phyloP scores from a whole-genome alignment of 2,888 invertebrate genomes.

The Globia sparganii region DNA sequence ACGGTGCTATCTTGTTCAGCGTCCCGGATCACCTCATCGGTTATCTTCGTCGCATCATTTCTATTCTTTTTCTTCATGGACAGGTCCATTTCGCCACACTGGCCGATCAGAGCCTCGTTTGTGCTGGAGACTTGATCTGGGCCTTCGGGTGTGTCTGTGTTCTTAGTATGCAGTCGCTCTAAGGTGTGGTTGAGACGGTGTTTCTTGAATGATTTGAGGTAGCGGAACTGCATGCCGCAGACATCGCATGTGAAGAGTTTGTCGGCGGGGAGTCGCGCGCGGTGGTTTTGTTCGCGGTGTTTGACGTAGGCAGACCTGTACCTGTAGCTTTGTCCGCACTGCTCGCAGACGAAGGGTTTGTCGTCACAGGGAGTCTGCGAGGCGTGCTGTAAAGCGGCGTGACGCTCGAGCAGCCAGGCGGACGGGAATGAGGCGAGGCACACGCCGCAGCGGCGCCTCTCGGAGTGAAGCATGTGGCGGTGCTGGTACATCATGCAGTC shows the following conservation, averaged over 20 bases:
- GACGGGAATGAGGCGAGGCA: constrained; percentile 97
- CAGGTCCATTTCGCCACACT: constrained; percentile 91
- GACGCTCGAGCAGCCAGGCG: constrained; percentile 96
- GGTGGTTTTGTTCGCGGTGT: constrained; percentile 97
- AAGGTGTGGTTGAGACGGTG: constrained; percentile 96
- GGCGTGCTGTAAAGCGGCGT: constrained; percentile 96
- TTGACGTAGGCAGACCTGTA: constrained; percentile 94
- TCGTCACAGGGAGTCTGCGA: constrained; percentile 92
- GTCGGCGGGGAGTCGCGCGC: constrained; percentile 96
- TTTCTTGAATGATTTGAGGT: constrained; percentile 97
- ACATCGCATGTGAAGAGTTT: constrained; percentile 97
- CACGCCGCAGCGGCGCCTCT: constrained; percentile 93
- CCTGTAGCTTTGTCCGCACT: constrained; percentile 97
- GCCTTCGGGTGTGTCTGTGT: constrained; percentile 88
- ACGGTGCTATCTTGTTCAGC: constrained; percentile 93
- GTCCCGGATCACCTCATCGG: constrained; percentile 88
- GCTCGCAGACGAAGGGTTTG: constrained; percentile 97
- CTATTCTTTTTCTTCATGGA: constrained; percentile 88
- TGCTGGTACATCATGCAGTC: constrained; percentile 88
- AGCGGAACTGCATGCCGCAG: constrained; percentile 97
- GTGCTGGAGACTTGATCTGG: constrained; percentile 93
- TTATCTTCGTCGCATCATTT: constrained; percentile 84
- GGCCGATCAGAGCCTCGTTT: constrained; percentile 91
- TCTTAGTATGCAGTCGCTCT: constrained; percentile 94
- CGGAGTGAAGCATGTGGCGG: constrained; percentile 81